Evolutionary conservation across 2,113 vertebrate species (phyloP).

Genomic region (Herpailurus yagouaroundi): DNA sequence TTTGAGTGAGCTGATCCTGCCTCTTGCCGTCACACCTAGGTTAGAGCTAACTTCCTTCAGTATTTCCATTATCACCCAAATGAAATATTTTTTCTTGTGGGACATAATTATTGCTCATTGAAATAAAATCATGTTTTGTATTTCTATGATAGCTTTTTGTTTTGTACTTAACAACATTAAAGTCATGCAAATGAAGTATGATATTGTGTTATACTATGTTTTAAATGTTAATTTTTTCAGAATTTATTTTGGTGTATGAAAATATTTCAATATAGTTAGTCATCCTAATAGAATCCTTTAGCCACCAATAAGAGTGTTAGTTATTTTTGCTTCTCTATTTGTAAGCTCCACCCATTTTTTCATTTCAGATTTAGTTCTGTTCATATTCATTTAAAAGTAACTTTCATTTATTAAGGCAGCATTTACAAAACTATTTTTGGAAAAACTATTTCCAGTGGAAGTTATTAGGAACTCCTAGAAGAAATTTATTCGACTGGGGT

Average conservation of each 20-base stretch:
- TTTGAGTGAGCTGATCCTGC: background rate
- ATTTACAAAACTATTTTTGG: background rate
- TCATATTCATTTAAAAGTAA: background rate
- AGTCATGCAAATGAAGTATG: background rate
- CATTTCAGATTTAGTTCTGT: background rate
- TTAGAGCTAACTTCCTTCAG: background rate
- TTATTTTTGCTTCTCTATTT: background rate
- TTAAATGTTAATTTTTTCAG: background rate
- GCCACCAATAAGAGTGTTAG: background rate
- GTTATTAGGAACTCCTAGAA: background rate
- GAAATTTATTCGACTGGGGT: background rate
- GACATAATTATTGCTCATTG: background rate
- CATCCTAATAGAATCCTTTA: background rate
- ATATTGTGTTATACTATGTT: background rate
- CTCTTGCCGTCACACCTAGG: accelerated
- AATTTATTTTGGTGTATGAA: background rate
- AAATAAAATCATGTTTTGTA: background rate
- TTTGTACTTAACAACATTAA: background rate
- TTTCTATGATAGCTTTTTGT: background rate
- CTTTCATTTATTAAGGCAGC: background rate
- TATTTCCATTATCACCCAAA: background rate
- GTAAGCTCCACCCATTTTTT: background rate
- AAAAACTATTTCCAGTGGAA: background rate
- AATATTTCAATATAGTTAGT: background rate
- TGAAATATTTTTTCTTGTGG: background rate